Evolutionary conservation across 2,888 invertebrate species (phyloP).

Genomic region (Plebejus melissa): DNA sequence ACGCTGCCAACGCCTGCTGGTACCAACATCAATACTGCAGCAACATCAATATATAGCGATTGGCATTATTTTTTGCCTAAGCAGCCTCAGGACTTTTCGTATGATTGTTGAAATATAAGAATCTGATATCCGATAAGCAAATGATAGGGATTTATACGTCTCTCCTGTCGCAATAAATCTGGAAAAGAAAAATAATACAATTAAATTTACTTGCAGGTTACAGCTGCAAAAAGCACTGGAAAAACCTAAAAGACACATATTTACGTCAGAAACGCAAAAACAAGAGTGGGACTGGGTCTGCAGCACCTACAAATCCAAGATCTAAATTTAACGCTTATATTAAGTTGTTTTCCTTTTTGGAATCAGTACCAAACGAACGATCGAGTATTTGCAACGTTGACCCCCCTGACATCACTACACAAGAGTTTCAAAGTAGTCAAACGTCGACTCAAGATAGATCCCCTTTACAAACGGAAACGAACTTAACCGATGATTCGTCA

Average conservation of each 20-base stretch:
- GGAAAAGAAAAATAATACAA: slow-evolving; percentile 11
- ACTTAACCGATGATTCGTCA: slow-evolving; percentile 15
- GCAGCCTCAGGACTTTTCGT: no score
- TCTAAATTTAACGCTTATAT: slow-evolving; percentile 18
- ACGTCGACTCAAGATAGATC: background rate
- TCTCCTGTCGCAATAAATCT: slow-evolving; percentile 12
- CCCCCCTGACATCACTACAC: no score
- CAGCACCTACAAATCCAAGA: slow-evolving; percentile 14
- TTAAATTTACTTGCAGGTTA: slow-evolving; percentile 18
- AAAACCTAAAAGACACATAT: slow-evolving; percentile 9
- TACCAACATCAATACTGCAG: no score
- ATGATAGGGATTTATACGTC: slow-evolving; percentile 9
- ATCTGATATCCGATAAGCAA: slow-evolving; percentile 20
- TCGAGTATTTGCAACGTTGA: no score
- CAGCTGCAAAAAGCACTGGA: slow-evolving; percentile 17
- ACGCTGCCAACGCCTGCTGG: no score
- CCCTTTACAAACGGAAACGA: slow-evolving; percentile 15
- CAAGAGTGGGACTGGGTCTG: background rate
- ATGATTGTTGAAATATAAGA: slow-evolving; percentile 10
- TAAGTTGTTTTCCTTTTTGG: slow-evolving; percentile 7
- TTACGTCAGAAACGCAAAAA: slow-evolving; percentile 12
- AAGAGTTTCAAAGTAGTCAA: no score
- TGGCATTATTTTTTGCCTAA: no score
- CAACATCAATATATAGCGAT: no score
- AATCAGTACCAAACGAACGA: background rate